Percentiles rank a stretch among this genome's conserved stretches.
Evolutionary conservation across 2,113 vertebrate genomes (phyloP).

Genomic region (Megaceryle torquata): DNA sequence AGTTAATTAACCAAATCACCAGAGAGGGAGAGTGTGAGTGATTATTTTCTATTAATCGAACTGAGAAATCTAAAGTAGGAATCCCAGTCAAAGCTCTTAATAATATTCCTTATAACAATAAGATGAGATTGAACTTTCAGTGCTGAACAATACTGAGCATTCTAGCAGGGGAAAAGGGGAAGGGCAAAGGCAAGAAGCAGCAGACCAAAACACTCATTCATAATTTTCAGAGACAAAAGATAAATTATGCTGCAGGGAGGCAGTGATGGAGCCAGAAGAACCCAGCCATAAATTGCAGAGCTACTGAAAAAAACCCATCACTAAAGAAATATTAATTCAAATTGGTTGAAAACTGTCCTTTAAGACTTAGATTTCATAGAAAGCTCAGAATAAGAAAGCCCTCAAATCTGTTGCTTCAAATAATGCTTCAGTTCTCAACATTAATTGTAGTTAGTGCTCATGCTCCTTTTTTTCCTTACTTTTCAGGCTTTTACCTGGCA

Average conservation of each 20-base stretch:
- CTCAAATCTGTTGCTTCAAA: not conserved
- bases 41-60: conserved; percentile 79
- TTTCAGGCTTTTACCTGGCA: not conserved
- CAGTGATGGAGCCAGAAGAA: not conserved
- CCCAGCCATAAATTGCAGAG: not conserved
- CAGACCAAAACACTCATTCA: not conserved
- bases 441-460: not conserved
- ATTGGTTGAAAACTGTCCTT: not conserved
- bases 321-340: not conserved
- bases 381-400: not conserved
- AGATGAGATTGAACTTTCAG: conserved; percentile 24
- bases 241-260: not conserved
- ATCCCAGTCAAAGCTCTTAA: conserved; percentile 57
- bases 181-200: conserved; percentile 8
- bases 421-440: not conserved
- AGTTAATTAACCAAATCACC: conserved; percentile 79
- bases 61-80: conserved; percentile 66
- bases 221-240: conserved; percentile 15
- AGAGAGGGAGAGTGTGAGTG: conserved; percentile 57
- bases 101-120: conserved; percentile 36
- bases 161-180: not conserved
- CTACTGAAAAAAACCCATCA: not conserved
- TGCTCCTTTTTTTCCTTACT: not conserved
- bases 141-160: not conserved
- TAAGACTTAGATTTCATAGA: not conserved